A percentile compares a stretch with the other conserved stretches of the same genome.
Evolutionary conservation across 2,888 invertebrate genomes (phyloP).

Genomic region (Plebejus argus): DNA sequence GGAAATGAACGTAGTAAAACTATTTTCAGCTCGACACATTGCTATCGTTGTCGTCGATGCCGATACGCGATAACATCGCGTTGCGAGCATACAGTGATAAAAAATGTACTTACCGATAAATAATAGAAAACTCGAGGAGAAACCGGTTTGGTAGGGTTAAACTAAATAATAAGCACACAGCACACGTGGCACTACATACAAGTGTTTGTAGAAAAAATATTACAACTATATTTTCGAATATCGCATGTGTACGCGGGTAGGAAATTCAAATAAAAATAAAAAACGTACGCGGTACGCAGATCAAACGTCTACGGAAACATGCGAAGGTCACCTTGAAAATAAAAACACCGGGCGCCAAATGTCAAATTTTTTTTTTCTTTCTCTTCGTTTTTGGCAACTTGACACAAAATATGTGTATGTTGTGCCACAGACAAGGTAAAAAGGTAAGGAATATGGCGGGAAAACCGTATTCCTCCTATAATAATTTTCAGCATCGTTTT

Average conservation of each 20-base stretch:
- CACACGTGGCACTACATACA: conserved; percentile 54
- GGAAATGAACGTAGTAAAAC: conserved; percentile 6
- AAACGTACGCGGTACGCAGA: conserved; percentile 59
- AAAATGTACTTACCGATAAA: conserved; percentile 57
- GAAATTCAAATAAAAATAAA: conserved; percentile 66
- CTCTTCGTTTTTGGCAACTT: no score
- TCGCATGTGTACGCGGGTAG: conserved; percentile 73
- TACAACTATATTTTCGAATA: conserved; percentile 53
- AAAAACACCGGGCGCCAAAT: conserved; percentile 3
- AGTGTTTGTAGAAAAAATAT: conserved; percentile 53
- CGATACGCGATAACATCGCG: conserved; percentile 8
- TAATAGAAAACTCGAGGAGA: conserved; percentile 42
- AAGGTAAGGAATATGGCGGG: no score
- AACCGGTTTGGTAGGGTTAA: conserved; percentile 47
- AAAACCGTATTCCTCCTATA: no score
- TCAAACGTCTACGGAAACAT: conserved; percentile 61
- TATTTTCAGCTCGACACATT: neutral
- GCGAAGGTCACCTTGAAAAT: conserved; percentile 59
- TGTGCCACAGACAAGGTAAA: no score
- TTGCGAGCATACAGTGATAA: conserved; percentile 42
- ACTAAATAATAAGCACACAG: conserved; percentile 61
- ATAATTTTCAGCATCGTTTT: no score
- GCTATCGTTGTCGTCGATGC: neutral
- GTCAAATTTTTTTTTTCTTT: conserved; percentile 2
- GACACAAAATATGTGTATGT: no score